Evolutionary conservation across 2,888 invertebrate species (phyloP).

Genomic region (Brassicogethes aeneus): DNA sequence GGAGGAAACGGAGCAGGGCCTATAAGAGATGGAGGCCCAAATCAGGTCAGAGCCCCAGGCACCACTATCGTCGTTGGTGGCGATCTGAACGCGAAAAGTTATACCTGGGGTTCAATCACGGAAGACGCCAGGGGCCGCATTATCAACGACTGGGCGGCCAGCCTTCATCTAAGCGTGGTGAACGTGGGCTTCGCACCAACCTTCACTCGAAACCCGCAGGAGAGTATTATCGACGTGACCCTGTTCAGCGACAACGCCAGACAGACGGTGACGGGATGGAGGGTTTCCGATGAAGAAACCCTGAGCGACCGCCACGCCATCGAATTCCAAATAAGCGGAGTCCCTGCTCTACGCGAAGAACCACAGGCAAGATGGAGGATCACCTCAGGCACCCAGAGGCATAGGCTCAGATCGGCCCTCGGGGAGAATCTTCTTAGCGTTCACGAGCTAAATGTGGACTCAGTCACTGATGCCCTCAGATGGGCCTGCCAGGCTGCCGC

Average conservation of each 20-base stretch:
- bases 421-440: background rate
- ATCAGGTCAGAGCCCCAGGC: too few relatives aligned
- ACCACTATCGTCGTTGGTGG: background rate
- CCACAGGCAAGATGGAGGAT: too few relatives aligned
- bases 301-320: constrained; percentile 1
- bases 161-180: background rate
- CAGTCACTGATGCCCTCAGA: background rate
- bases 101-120: background rate
- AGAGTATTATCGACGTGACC: background rate
- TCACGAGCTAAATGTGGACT: background rate
- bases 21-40: too few relatives aligned
- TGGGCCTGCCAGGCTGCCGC: too few relatives aligned
- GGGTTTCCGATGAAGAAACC: background rate
- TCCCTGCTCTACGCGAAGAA: background rate
- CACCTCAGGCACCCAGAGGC: too few relatives aligned
- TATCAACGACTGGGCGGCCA: background rate
- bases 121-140: background rate
- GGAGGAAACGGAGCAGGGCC: too few relatives aligned
- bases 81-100: background rate
- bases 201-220: background rate
- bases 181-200: background rate
- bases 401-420: background rate
- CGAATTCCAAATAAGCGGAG: background rate
- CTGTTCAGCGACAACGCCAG: background rate
- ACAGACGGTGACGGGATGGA: background rate